Evolutionary conservation across 1,140 invertebrate species (phyloP), one percentile per base, ranked within the genome.

Genomic region (Holotrichia oblita): DNA sequence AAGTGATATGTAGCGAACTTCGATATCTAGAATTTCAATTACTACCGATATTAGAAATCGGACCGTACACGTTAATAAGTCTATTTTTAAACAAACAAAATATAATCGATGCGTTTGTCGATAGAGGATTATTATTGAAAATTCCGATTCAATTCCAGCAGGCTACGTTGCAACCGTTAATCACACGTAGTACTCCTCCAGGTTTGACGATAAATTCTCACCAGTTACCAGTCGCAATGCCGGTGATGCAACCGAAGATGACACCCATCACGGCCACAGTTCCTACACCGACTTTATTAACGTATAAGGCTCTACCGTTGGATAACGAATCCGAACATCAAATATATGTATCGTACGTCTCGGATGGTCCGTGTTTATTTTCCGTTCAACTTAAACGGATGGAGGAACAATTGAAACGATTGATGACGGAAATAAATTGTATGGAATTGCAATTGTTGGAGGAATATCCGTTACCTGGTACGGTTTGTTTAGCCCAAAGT

Each of bases 321-420:
- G 90, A 92, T 79, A 79, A 84, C 0, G 89, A 88, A 79, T 88
- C 89, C 1, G 87, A 88, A 77, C 91, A 95, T 82, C 89, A 91
- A 80, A 92, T 94, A 0, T 90, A 89, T 84, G 90, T 94, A 4
- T 94, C 93, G 40, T 93, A 89, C 84, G 91, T 94, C 17, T 92
- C 93, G 83, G 93, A 95, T 82, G 94, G 94, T 0, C 93, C 93
- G 2, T 89, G 90, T 75, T 86, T 91, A 77, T 95, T 95, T 88
- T 93, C 92, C 14, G 90, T 94, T 0, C 93, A 95, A 81, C 82
- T 94, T 3, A 87, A 90, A 80, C 88, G 87, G 55, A 89, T 89
- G 77, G 88, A 88, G 76, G 87, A 89, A 7, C 87, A 90, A 78
- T 84, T 95, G 9, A 88, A 89, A 44, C 85, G 88, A 6, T 88